phyloP scores from a whole-genome alignment of 2,113 vertebrate species.

The human region DNA sequence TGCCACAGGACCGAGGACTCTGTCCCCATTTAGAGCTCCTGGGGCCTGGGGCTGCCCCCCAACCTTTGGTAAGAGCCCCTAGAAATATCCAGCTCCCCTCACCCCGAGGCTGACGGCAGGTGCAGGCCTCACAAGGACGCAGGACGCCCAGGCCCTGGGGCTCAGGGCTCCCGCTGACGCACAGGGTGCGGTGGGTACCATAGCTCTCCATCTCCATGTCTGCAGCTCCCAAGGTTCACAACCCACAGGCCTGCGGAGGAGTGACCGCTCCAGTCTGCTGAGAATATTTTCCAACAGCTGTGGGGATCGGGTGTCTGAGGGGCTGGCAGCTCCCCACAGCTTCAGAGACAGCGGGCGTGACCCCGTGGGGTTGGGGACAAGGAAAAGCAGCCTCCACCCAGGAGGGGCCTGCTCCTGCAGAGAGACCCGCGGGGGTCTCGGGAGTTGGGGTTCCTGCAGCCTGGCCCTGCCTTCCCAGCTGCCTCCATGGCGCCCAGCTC shows the following conservation, averaged over 20 bases:
- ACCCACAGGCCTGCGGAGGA: background rate
- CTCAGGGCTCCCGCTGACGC: too few relatives aligned
- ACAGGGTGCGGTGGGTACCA: too few relatives aligned
- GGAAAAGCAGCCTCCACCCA: background rate
- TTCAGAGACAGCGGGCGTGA: background rate
- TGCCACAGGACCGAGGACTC: background rate
- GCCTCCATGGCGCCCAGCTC: too few relatives aligned
- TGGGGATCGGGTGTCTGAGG: background rate
- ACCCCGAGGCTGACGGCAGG: rapidly evolving
- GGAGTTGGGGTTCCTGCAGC: background rate
- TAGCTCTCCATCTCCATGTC: too few relatives aligned
- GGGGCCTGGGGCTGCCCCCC: background rate
- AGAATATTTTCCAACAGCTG: background rate
- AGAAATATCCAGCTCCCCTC: background rate
- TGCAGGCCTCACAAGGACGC: rapidly evolving
- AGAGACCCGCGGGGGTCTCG: background rate
- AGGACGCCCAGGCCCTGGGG: too few relatives aligned
- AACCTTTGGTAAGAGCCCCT: background rate
- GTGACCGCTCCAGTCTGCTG: background rate
- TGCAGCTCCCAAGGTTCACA: too few relatives aligned
- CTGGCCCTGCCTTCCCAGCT: background rate
- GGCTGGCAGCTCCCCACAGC: background rate
- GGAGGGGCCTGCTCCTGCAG: background rate
- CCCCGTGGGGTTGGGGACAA: background rate
- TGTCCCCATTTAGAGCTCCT: background rate